Evolutionary conservation across 2,888 invertebrate species (phyloP).

Genomic region (Aphodius sticticus): DNA sequence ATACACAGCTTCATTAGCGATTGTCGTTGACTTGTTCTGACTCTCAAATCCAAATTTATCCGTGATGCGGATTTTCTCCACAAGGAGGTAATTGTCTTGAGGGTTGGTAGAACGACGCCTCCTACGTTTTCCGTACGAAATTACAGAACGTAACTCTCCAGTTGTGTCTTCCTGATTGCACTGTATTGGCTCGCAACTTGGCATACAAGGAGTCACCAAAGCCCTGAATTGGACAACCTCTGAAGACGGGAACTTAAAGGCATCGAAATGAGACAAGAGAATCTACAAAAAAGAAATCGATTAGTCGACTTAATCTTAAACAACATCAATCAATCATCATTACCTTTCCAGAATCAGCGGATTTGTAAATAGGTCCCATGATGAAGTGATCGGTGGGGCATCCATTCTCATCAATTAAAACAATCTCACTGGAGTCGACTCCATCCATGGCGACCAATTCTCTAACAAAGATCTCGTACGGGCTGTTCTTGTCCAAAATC

Average conservation of each 20-base stretch:
- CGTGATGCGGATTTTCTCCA: slow-evolving; percentile 91
- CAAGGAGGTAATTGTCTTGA: slow-evolving; percentile 78
- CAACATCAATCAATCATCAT: background rate
- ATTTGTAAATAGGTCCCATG: slow-evolving; percentile 91
- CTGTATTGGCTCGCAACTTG: slow-evolving; percentile 89
- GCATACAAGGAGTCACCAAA: slow-evolving; percentile 94
- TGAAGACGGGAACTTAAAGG: slow-evolving; percentile 95
- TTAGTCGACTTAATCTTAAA: background rate
- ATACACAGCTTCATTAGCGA: slow-evolving; percentile 76
- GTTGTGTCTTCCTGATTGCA: slow-evolving; percentile 86
- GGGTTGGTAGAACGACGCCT: slow-evolving; percentile 68
- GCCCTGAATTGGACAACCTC: slow-evolving; percentile 95
- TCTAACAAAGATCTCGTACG: slow-evolving; percentile 94
- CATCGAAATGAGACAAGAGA: slow-evolving; percentile 90
- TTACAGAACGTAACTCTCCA: slow-evolving; percentile 82
- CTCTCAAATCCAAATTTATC: slow-evolving; percentile 90
- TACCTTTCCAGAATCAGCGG: slow-evolving; percentile 81
- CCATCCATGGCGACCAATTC: slow-evolving; percentile 96
- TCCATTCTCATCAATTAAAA: slow-evolving; percentile 89
- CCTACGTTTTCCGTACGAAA: slow-evolving; percentile 84
- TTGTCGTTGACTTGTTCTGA: slow-evolving; percentile 60
- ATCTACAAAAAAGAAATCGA: slow-evolving; percentile 65
- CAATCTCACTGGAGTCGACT: slow-evolving; percentile 90
- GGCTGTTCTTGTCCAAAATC: slow-evolving; percentile 90
- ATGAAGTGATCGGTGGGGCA: slow-evolving; percentile 94